Evolutionary conservation across 1,140 invertebrate genomes (phyloP).

Genomic region (Cyclargus thomasi): DNA sequence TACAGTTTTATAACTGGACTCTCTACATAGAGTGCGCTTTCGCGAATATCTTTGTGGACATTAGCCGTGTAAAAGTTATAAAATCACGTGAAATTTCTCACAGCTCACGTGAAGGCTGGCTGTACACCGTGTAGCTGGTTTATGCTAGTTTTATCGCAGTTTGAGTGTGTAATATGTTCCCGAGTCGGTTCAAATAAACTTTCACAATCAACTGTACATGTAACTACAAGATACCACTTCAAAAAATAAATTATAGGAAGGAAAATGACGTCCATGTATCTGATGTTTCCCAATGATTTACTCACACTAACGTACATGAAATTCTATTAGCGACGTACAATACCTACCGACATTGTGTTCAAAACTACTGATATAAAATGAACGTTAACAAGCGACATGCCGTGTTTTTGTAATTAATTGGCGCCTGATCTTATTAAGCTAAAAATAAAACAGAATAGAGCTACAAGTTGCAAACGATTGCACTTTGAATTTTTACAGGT

Average conservation of each 20-base stretch:
- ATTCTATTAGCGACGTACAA: not conserved
- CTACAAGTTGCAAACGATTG: not conserved
- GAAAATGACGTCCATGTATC: not conserved
- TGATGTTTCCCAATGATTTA: not conserved
- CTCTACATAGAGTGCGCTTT: conserved; percentile 7
- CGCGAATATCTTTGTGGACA: not conserved
- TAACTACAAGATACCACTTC: not conserved
- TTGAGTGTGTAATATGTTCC: not conserved
- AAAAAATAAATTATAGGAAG: not conserved
- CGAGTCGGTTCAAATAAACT: not conserved
- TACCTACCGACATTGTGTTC: not conserved
- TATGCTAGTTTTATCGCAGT: not conserved
- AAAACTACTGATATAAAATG: not conserved
- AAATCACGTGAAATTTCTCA: conserved; percentile 9
- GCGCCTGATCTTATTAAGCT: conserved; percentile 11
- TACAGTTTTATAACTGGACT: not conserved
- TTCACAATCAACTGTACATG: not conserved
- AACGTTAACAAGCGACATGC: not conserved
- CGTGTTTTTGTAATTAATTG: conserved; percentile 7
- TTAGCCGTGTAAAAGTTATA: not conserved
- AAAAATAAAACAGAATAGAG: conserved; percentile 9
- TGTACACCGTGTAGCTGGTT: not conserved
- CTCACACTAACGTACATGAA: not conserved
- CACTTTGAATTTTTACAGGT: conserved; percentile 11
- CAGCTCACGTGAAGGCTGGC: not conserved